A percentile compares a stretch with the other conserved stretches of the same genome.
phyloP scores from a whole-genome alignment of 2,797 vertebrate genomes.

The Premnoplex brunnescens region DNA sequence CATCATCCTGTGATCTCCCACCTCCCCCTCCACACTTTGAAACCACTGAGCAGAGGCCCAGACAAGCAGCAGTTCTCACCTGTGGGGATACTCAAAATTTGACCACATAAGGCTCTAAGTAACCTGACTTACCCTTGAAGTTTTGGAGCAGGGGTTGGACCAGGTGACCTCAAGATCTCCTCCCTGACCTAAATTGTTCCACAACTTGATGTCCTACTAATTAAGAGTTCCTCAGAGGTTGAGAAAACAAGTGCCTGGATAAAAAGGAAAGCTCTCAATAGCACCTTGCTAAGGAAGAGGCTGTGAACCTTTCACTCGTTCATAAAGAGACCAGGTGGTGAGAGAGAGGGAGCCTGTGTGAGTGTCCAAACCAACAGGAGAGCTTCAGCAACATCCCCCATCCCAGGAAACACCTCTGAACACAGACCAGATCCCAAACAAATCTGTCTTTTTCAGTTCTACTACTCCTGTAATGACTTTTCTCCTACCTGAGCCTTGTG shows the following conservation, averaged over 20 bases:
- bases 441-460: not conserved
- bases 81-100: not conserved
- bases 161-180: not conserved
- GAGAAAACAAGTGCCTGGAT: not conserved
- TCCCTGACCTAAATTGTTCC: not conserved
- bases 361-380: not conserved
- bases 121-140: not conserved
- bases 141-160: not conserved
- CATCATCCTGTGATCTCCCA: not conserved
- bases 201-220: not conserved
- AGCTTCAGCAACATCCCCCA: not conserved
- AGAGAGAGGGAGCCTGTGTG: not conserved
- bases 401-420: not conserved
- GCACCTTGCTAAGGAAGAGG: not conserved
- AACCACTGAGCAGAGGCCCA: not conserved
- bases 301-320: not conserved
- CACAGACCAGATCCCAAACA: not conserved
- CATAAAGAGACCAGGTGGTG: fast-evolving
- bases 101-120: not conserved
- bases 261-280: not conserved
- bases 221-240: not conserved
- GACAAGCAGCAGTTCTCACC: not conserved
- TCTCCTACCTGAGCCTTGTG: not conserved
- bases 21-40: not conserved
- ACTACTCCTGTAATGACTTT: not conserved